phyloP scores from a whole-genome alignment of 1,140 invertebrate species.

The Manduca sexta region DNA sequence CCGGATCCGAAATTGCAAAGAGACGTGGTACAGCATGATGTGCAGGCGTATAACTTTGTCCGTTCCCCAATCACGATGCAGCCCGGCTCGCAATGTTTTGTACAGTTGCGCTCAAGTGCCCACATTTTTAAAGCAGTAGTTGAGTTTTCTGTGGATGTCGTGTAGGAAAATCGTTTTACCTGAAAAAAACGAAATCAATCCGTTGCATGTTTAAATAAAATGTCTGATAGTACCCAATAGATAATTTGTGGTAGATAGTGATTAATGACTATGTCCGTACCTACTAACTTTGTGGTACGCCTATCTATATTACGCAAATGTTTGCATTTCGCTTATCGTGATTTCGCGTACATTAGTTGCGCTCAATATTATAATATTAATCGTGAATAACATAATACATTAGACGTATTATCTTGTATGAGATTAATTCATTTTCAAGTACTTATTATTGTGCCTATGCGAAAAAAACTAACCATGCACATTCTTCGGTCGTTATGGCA shows the following conservation, averaged over 20 bases:
- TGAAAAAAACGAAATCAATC: slow-evolving; percentile 40
- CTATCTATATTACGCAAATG: too few species aligned
- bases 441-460: too few species aligned
- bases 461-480: slow-evolving; percentile 81
- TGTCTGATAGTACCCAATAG: neutral
- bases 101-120: slow-evolving; percentile 87
- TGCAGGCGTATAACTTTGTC: slow-evolving; percentile 88
- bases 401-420: too few species aligned
- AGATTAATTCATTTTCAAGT: too few species aligned
- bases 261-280: too few species aligned
- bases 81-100: slow-evolving; percentile 86
- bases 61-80: slow-evolving; percentile 90
- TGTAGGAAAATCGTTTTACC: slow-evolving; percentile 89
- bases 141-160: slow-evolving; percentile 85
- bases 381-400: too few species aligned
- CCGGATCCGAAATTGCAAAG: slow-evolving; percentile 84
- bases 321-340: too few species aligned
- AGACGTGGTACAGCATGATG: slow-evolving; percentile 84
- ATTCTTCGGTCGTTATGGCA: slow-evolving; percentile 83
- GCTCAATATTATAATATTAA: too few species aligned
- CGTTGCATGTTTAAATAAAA: neutral
- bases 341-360: too few species aligned
- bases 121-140: slow-evolving; percentile 84
- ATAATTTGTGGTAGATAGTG: too few species aligned
- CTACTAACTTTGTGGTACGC: too few species aligned